These are phyloP conservation scores for Drosophila tropicalis DNA, from an alignment of 1,140 invertebrate species.

Conservation along the genomic window DNA sequence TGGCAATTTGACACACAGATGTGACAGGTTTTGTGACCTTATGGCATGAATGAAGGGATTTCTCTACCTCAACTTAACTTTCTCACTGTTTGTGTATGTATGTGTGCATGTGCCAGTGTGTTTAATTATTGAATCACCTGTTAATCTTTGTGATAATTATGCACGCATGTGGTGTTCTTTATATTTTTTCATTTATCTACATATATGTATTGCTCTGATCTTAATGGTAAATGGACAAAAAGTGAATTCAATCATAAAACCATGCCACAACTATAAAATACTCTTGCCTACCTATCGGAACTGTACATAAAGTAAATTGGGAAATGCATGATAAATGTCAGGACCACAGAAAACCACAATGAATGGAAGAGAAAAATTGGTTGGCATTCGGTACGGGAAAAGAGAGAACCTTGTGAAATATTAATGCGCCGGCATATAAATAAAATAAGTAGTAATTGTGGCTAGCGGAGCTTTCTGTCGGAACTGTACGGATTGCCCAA, in stretches of 20 bases:
- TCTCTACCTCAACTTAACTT: neutral
- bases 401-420: constrained; percentile 67
- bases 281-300: constrained; percentile 37
- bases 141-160: constrained; percentile 68
- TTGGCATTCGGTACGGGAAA: constrained; percentile 27
- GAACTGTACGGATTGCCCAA: constrained; percentile 26
- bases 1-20: constrained; percentile 53
- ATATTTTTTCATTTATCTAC: neutral
- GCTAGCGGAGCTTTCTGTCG: constrained; percentile 34
- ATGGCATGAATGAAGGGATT: neutral
- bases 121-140: constrained; percentile 70
- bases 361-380: constrained; percentile 45
- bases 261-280: constrained; percentile 62
- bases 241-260: constrained; percentile 73
- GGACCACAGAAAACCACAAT: constrained; percentile 31
- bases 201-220: neutral
- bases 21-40: constrained; percentile 27
- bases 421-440: constrained; percentile 79
- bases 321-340: constrained; percentile 65
- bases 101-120: constrained; percentile 31
- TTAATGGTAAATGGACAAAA: constrained; percentile 50
- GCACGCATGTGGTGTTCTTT: constrained; percentile 39
- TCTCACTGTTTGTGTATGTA: too few species aligned
- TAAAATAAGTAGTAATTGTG: constrained; percentile 81
- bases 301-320: constrained; percentile 58